These are phyloP conservation scores for Thalpophila matura DNA, from an alignment of 2,888 invertebrate species.

Conservation along the genomic window DNA sequence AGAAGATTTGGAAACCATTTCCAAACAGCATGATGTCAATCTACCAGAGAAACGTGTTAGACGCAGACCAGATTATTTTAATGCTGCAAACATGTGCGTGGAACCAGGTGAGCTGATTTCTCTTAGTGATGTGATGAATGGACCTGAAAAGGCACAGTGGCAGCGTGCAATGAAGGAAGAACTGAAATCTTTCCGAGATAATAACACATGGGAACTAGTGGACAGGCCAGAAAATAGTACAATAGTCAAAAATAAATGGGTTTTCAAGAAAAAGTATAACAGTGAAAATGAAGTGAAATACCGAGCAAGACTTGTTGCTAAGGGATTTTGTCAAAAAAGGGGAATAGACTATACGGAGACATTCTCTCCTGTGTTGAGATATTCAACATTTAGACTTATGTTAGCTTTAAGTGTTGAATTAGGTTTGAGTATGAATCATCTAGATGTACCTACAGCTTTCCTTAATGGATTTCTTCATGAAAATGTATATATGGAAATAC, in stretches of 20 bases:
- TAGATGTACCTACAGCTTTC: too few species aligned
- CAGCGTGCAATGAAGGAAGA: constrained; percentile 14
- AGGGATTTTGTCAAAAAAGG: too few species aligned
- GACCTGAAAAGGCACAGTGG: constrained; percentile 10
- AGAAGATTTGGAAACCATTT: background rate
- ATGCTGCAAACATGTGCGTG: background rate
- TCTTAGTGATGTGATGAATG: constrained; percentile 2
- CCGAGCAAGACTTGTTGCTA: too few species aligned
- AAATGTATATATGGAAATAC: constrained; percentile 21
- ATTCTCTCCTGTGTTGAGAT: too few species aligned
- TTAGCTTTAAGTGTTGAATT: too few species aligned
- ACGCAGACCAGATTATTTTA: too few species aligned
- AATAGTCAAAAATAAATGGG: constrained; percentile 29
- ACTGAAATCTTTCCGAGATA: constrained; percentile 7
- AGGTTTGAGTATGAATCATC: constrained; percentile 2
- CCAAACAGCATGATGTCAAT: background rate
- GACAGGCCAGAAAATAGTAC: background rate
- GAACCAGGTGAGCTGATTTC: background rate
- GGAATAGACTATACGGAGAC: too few species aligned
- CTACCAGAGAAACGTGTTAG: too few species aligned
- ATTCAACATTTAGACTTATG: constrained; percentile 5
- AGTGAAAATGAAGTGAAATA: too few species aligned
- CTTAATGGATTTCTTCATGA: constrained; percentile 1
- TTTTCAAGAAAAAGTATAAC: too few species aligned
- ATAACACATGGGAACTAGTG: constrained; percentile 18